Evolutionary conservation across 2,797 vertebrate genomes (phyloP), one percentile per base, ranked within the genome.

Genomic region (Syngnathus acus): DNA sequence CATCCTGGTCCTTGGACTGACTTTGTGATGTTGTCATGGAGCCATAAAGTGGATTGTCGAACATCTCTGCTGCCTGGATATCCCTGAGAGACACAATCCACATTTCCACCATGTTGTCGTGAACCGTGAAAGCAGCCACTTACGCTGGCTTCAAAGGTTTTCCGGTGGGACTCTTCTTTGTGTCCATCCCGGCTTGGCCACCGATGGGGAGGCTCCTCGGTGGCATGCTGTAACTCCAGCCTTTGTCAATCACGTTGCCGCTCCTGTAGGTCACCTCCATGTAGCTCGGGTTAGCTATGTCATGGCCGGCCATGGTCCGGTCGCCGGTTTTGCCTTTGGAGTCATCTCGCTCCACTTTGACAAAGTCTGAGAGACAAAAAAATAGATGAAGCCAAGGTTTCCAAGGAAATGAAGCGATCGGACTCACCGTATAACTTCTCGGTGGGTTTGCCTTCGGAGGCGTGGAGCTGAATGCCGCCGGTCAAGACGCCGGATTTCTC

Each of bases 21-120:
- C 50, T 39, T 0, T 59, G 66, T 39, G 90, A 81, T 58, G 90
- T 82, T 43, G 58, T 79, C 92, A 91, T 90, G 0, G 90, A 91
- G n/a, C 93, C 96, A 0, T 99, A 99, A 0, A 99, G 89, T 0
- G 96, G 97, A 81, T 99, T 99, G 74, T 98, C 95, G n/a, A 98
- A 94, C 96, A 99, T 98, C 88, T 94, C 94, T 0, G 93, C 87
- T 6, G 70, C 60, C 40, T 75, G 42, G 42, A 26, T 21, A 26
- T 7, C 21, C 21, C 60, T 62, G 26, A 45, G 21, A 43, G 40
- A 61, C 39, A 43, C 6, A 61, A 43, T 14, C 11, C 39, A 40
- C 16, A 26, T 42, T 61, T 61, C 11, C 59, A 21, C 10, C 19
- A 14, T 1, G 4, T 6, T 17, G 6, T 48, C 19, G 26, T 58